Conservation (phyloP, 2,888 invertebrate genomes). For the Agriopis aurantiaria region DNA sequence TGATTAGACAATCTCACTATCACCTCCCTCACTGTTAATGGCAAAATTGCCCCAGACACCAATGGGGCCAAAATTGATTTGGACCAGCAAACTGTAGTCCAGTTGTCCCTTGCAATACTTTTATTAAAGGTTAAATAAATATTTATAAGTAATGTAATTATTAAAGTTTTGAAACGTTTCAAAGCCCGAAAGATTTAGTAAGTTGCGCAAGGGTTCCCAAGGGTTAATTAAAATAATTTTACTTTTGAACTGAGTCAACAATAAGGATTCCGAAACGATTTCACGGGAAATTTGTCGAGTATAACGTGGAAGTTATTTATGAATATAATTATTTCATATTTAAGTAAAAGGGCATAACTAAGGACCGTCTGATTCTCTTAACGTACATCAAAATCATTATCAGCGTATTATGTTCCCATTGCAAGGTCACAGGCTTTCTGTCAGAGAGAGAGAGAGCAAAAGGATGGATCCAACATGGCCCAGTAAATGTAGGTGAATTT, state of each 20-base stretch:
- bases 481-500: too few species aligned
- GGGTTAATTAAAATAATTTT: slow-evolving; percentile 40
- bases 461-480: too few species aligned
- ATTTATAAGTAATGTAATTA: slow-evolving; percentile 30
- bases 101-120: slow-evolving; percentile 1
- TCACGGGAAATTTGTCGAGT: slow-evolving; percentile 16
- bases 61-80: too few species aligned
- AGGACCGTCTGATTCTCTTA: too few species aligned
- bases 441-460: too few species aligned
- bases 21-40: too few species aligned
- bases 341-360: too few species aligned
- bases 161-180: slow-evolving; percentile 27
- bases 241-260: slow-evolving; percentile 34
- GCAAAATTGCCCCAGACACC: too few species aligned
- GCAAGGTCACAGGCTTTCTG: too few species aligned
- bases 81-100: neutral
- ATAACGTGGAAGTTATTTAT: slow-evolving; percentile 12
- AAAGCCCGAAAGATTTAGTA: slow-evolving; percentile 34
- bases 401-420: too few species aligned
- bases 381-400: too few species aligned
- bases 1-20: too few species aligned
- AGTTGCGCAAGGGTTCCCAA: slow-evolving; percentile 30
- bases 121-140: slow-evolving; percentile 26
- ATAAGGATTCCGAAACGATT: slow-evolving; percentile 27
- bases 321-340: neutral